Evolutionary conservation across 2,797 vertebrate genomes (phyloP), one percentile per base, ranked within the genome.

Genomic region (Aeoliscus strigatus): DNA sequence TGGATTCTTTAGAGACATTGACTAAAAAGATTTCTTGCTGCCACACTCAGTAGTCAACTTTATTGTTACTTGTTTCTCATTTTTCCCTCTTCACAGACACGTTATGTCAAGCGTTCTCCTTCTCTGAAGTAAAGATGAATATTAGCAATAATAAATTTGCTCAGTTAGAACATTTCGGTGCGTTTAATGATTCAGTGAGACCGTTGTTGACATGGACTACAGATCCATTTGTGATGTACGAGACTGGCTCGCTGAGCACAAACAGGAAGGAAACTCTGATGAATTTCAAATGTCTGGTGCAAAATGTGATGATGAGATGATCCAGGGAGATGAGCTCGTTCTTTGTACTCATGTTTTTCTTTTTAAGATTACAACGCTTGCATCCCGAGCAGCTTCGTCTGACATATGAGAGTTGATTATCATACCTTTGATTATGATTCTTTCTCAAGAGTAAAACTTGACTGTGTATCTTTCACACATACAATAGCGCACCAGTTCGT

Each of bases 211-310:
- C n/a, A n/a, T n/a, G n/a, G n/a, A n/a, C n/a, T n/a, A n/a, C n/a
- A n/a, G n/a, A n/a, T n/a, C n/a, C n/a, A 83, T 72, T 61, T 86
- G 70, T 90, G 87, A 72, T 82, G 81, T 76, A 91, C 89, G 65
- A 89, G 80, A 47, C 80, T 82, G 89, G 87, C 46, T 89, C 87
- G 72, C 87, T 85, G 70, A 90, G 77, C 70, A 87, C 84, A 73
- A 75, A 89, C 63, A 90, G 88, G 70, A 82, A 42, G 7, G 60
- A 79, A 77, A 59, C 60, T 66, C 66, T 60, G 45, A 52, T 67
- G 52, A 28, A 44, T 77, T 66, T 47, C 37, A 14, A 63, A 45
- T 64, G 39, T 40, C 36, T 42, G 7, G 14, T 55, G 41, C 45
- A 59, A 69, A 75, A 50, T 41, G 52, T 51, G 42, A 71, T 55